phyloP scores from a whole-genome alignment of 2,113 vertebrate species.

The Proterorhinus semilunaris region DNA sequence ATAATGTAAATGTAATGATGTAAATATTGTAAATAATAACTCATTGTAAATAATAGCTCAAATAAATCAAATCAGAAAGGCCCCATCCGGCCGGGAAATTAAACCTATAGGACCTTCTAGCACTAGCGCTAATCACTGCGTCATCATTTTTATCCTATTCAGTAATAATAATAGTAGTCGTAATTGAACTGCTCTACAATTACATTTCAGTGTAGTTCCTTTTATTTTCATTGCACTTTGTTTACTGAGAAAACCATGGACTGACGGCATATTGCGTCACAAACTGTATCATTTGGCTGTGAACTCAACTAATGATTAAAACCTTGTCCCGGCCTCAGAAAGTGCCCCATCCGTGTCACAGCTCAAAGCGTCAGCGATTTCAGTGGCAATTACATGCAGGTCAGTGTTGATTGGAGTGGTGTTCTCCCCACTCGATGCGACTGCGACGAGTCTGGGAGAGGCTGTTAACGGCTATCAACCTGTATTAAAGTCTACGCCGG shows the following conservation, averaged over 20 bases:
- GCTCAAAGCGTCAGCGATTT: constrained; percentile 20
- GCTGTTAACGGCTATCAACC: neutral
- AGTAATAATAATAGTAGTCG: no score
- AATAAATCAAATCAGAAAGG: no score
- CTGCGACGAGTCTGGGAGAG: constrained; percentile 6
- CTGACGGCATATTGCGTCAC: neutral
- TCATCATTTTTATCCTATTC: no score
- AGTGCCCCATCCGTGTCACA: neutral
- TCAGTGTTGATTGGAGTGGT: constrained; percentile 18
- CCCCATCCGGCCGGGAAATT: no score
- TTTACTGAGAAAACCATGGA: neutral
- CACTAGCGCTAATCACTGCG: no score
- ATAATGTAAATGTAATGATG: no score
- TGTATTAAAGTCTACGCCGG: neutral
- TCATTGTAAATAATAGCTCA: no score
- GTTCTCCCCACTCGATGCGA: constrained; percentile 6
- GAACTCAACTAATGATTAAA: neutral
- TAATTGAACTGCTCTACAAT: no score
- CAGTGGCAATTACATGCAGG: constrained; percentile 13
- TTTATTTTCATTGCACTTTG: neutral
- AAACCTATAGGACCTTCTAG: no score
- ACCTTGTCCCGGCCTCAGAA: neutral
- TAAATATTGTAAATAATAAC: no score
- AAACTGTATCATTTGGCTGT: neutral
- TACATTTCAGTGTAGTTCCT: neutral